Evolutionary conservation across 2,113 vertebrate species (phyloP).

Genomic region (Formicarius rufipectus): DNA sequence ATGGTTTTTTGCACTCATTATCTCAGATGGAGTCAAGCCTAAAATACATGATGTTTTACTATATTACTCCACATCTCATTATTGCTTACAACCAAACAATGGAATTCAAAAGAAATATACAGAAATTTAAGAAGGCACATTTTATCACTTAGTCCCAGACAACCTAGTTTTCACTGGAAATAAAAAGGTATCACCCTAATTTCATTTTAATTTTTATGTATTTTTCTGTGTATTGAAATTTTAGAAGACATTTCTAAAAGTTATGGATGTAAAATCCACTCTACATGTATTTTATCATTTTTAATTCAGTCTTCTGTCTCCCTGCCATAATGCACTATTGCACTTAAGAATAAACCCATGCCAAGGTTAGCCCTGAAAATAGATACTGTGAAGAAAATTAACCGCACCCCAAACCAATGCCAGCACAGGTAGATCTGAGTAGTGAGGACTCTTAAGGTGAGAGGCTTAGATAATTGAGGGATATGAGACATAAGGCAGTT

Average conservation of each 20-base stretch:
- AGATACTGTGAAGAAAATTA: neutral
- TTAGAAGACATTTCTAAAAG: neutral
- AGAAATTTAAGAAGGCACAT: neutral
- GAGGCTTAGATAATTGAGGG: neutral
- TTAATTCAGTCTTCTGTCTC: neutral
- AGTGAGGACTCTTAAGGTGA: neutral
- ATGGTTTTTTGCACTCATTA: neutral
- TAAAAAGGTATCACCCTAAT: neutral
- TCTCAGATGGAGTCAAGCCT: neutral
- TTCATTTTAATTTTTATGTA: neutral
- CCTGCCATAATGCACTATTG: accelerated
- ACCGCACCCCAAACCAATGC: neutral
- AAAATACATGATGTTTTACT: neutral
- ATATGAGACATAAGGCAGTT: neutral
- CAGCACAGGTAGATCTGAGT: neutral
- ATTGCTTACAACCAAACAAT: neutral
- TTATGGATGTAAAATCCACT: accelerated
- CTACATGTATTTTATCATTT: neutral
- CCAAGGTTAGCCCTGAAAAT: neutral
- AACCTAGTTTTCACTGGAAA: neutral
- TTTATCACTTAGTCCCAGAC: neutral
- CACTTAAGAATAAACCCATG: neutral
- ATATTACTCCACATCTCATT: neutral
- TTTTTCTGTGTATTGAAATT: neutral
- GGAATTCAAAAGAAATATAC: neutral